A percentile compares a stretch with the other conserved stretches of the same genome.
Evolutionary conservation across 23 tunicate species (phyloP).

Genomic region (Trididemnum clinides): DNA sequence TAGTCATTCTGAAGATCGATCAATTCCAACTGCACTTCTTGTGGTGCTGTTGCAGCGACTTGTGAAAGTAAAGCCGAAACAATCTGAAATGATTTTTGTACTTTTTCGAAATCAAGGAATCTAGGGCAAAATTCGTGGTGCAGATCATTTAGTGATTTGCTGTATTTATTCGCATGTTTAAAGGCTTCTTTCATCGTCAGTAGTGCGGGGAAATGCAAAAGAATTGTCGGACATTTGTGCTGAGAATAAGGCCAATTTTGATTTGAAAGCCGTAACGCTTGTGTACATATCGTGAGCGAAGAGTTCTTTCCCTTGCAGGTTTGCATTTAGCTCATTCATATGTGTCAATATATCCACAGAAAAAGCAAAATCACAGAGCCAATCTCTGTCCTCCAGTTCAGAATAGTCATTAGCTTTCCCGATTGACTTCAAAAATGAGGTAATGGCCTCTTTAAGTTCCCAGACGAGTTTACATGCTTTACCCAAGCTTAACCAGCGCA

Average conservation of each 20-base stretch:
- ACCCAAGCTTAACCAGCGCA: slow-evolving; percentile 34
- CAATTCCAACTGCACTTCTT: slow-evolving; percentile 16
- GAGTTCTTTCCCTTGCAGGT: slow-evolving; percentile 29
- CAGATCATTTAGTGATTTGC: slow-evolving; percentile 35
- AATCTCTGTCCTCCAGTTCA: slow-evolving; percentile 27
- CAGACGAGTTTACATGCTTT: slow-evolving; percentile 34
- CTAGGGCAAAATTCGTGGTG: slow-evolving; percentile 35
- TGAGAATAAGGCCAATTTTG: slow-evolving; percentile 11
- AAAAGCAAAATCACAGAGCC: slow-evolving; percentile 41
- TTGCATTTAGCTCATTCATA: slow-evolving; percentile 32
- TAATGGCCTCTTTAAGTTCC: slow-evolving; percentile 27
- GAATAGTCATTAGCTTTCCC: slow-evolving; percentile 25
- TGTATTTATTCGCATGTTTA: slow-evolving; percentile 22
- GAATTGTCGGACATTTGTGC: slow-evolving; percentile 11
- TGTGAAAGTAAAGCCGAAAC: slow-evolving; percentile 17
- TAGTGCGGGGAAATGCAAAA: slow-evolving; percentile 15
- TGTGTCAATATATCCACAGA: slow-evolving; percentile 29
- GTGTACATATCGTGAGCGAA: slow-evolving; percentile 23
- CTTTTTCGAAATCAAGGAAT: too few relatives aligned
- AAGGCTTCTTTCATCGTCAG: slow-evolving; percentile 29
- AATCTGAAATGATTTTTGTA: slow-evolving; percentile 16
- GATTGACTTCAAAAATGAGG: slow-evolving; percentile 18
- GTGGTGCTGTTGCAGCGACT: slow-evolving; percentile 18
- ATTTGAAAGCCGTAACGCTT: slow-evolving; percentile 19
- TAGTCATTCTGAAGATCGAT: slow-evolving; percentile 38